Evolutionary conservation across 1,140 invertebrate species (phyloP).

Genomic region (Drosophila obscura): DNA sequence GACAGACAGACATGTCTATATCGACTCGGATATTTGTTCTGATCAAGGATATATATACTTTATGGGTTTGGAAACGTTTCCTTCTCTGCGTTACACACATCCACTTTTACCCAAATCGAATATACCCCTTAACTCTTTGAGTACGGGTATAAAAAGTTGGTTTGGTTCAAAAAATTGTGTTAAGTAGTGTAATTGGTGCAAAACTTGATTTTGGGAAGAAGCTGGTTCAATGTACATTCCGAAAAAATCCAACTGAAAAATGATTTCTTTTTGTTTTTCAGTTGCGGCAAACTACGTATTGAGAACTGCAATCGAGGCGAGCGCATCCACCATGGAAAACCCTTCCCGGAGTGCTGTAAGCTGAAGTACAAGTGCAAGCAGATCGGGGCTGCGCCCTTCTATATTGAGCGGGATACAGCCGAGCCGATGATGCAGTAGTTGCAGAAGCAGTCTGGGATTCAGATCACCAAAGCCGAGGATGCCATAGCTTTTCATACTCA

Average conservation of each 20-base stretch:
- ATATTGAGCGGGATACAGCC: conserved; percentile 63
- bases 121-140: too few relatives aligned
- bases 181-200: too few relatives aligned
- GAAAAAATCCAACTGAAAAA: too few relatives aligned
- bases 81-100: too few relatives aligned
- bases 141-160: too few relatives aligned
- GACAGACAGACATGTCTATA: too few relatives aligned
- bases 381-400: conserved; percentile 60
- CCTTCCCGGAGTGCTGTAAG: conserved; percentile 77
- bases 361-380: conserved; percentile 77
- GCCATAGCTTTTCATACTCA: neutral
- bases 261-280: conserved; percentile 10
- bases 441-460: neutral
- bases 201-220: neutral
- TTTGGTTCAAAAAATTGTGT: too few relatives aligned
- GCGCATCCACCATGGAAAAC: conserved; percentile 63
- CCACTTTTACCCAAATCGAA: too few relatives aligned
- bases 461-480: conserved; percentile 23
- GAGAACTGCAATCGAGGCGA: conserved; percentile 76
- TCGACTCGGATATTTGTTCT: too few relatives aligned
- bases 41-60: too few relatives aligned
- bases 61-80: too few relatives aligned
- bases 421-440: conserved; percentile 25
- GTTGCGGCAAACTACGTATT: conserved; percentile 71
- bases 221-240: too few relatives aligned